A percentile compares a stretch with the other conserved stretches of the same genome.
These are phyloP conservation scores for Scaptomyza hsui DNA, from an alignment of 1,140 invertebrate genomes.

Conservation along the genomic window DNA sequence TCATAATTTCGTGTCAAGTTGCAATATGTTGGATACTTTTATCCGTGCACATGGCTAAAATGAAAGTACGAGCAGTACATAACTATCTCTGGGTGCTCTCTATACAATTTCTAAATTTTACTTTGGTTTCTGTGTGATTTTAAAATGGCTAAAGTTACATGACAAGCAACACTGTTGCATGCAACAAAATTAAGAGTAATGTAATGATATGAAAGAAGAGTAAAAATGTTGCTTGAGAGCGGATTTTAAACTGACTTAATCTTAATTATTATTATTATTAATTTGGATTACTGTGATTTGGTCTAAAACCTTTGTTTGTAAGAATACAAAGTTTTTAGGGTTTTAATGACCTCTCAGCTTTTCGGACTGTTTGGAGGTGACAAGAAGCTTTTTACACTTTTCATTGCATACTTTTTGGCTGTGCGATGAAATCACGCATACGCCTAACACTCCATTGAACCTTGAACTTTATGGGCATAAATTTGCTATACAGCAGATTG, in stretches of 20 bases:
- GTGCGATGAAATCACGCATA: slow-evolving; percentile 32
- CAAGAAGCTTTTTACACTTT: slow-evolving; percentile 5
- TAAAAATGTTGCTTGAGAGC: too few species aligned
- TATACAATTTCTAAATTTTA: neutral
- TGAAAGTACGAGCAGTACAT: neutral
- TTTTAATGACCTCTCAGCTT: too few species aligned
- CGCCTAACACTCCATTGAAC: slow-evolving; percentile 51
- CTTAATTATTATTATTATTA: too few species aligned
- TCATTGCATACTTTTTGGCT: slow-evolving; percentile 37
- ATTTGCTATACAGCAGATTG: slow-evolving; percentile 43
- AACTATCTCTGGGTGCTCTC: neutral
- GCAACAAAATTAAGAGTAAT: too few species aligned
- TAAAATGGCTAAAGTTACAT: neutral
- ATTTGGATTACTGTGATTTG: too few species aligned
- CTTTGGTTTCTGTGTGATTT: neutral
- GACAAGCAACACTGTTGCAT: neutral
- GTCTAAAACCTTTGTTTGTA: too few species aligned
- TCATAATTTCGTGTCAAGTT: slow-evolving; percentile 44
- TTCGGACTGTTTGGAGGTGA: neutral
- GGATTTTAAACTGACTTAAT: too few species aligned
- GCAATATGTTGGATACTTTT: slow-evolving; percentile 23
- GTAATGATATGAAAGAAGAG: too few species aligned
- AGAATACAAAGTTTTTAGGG: too few species aligned
- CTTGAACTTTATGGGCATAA: slow-evolving; percentile 45
- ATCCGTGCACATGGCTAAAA: slow-evolving; percentile 10